Percentiles rank a stretch among this genome's conserved stretches.
Evolutionary conservation across 2,113 vertebrate species (phyloP).

Genomic region (Thalassoma bifasciatum): DNA sequence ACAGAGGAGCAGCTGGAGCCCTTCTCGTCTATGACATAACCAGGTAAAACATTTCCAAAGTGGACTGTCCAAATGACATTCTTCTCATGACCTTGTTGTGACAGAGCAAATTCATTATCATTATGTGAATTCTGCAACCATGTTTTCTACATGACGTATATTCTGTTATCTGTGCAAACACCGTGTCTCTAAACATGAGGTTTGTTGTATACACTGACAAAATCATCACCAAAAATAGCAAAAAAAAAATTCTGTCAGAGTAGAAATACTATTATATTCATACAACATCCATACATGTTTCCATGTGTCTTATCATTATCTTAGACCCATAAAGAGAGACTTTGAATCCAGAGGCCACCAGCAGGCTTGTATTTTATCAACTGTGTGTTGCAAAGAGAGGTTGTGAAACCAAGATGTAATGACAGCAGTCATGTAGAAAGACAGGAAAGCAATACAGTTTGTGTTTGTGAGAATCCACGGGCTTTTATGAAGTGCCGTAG

Average conservation of each 20-base stretch:
- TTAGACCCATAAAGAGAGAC: constrained; percentile 1
- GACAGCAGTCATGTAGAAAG: constrained; percentile 48
- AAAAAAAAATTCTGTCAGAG: no score
- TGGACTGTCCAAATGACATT: background rate
- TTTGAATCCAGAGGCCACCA: background rate
- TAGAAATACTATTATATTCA: no score
- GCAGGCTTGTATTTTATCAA: constrained; percentile 35
- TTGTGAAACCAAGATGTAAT: constrained; percentile 54
- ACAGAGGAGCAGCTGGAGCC: constrained; percentile 92
- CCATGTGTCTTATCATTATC: no score
- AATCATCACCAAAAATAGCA: background rate
- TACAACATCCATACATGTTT: no score
- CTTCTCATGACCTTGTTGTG: no score
- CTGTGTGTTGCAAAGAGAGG: constrained; percentile 18
- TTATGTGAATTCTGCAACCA: background rate
- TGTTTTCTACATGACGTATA: background rate
- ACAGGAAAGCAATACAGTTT: constrained; percentile 60
- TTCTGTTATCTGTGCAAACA: no score
- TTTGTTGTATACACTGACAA: background rate
- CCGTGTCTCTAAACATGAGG: background rate
- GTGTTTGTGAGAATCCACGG: constrained; percentile 21
- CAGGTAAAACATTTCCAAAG: constrained; percentile 79
- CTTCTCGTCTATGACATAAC: constrained; percentile 94
- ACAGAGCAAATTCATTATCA: no score
- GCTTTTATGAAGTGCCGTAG: constrained; percentile 26